A percentile compares a stretch with the other conserved stretches of the same genome.
Conservation (phyloP, 2,113 vertebrate genomes). For the Delphinus delphis region DNA sequence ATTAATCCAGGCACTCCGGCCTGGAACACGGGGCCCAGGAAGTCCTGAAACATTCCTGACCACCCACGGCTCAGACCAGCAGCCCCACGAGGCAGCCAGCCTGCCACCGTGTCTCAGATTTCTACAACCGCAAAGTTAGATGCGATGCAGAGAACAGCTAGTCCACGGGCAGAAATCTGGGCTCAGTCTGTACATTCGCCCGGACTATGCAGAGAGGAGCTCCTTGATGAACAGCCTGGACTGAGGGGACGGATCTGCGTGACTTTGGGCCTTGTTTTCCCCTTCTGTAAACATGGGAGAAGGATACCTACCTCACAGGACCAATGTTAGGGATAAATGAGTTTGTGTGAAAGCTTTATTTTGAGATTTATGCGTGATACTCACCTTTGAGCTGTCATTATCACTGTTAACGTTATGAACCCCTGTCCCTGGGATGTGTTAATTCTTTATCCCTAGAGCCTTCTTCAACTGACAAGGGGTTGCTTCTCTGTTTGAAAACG, state of each 20-base stretch:
- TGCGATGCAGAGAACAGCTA: neutral
- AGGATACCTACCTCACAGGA: neutral
- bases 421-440: neutral
- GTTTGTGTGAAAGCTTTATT: constrained; percentile 11
- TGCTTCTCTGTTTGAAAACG: neutral
- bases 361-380: neutral
- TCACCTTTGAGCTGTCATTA: neutral
- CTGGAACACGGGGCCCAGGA: constrained; percentile 65
- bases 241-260: neutral
- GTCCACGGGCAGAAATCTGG: neutral
- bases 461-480: neutral
- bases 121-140: constrained; percentile 16
- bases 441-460: neutral
- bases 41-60: constrained; percentile 73
- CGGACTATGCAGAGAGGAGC: neutral
- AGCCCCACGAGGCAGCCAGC: neutral
- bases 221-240: neutral
- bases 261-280: neutral
- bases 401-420: neutral
- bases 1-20: constrained; percentile 72
- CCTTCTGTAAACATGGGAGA: neutral
- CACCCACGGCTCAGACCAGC: constrained; percentile 53
- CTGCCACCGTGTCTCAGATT: constrained; percentile 19
- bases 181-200: neutral
- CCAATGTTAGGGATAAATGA: neutral